Base-by-base conservation (phyloP, 1,140 invertebrate species). In the Drosophila chauvacae region DNA sequence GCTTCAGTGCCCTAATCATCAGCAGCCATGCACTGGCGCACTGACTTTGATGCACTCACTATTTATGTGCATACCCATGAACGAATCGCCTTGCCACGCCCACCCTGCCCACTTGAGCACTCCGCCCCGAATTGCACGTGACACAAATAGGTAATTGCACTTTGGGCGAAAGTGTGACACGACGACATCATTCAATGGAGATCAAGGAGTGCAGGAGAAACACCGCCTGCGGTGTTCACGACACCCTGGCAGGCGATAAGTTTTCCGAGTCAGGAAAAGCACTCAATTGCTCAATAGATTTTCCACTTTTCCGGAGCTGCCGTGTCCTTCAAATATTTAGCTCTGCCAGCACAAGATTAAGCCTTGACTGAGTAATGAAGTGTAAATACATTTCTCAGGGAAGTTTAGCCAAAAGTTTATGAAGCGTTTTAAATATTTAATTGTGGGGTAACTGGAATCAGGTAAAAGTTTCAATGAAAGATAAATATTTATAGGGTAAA, bases 81-180 rank as follows among this genome's bases (percentile, higher is more conserved):
- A 26, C 26, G 26, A 42, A 26, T 33, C n/a, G 33, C 33, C 20
- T 35, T 50, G 69, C 69, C 69, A 51, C 69, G 69, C 65, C 44
- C 28, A 42, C n/a, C 7, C 44, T 20, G 18, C 20, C 50, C 51
- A 14, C 47, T 23, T n/a, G 37, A 37, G 35, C 13, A 48, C 39
- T 30, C 23, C 69, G 23, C 47, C 63, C 39, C 53, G 42, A 64
- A 61, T 60, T 71, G 81, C 81, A 85, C 77, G 82, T 85, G 69
- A 81, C 77, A 81, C 73, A 85, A 85, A 81, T 81, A 74, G 78
- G 74, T 85, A 85, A 85, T 85, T 85, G 77, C 69, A 81, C 81
- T 73, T 80, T 66, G 74, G 74, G 20, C 64, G n/a, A 64, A 72
- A 80, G 61, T 80, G 57, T 66, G 48, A 59, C 51, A 56, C 63